Conservation (phyloP, 2,888 invertebrate species). For the Catocala sponsa region DNA sequence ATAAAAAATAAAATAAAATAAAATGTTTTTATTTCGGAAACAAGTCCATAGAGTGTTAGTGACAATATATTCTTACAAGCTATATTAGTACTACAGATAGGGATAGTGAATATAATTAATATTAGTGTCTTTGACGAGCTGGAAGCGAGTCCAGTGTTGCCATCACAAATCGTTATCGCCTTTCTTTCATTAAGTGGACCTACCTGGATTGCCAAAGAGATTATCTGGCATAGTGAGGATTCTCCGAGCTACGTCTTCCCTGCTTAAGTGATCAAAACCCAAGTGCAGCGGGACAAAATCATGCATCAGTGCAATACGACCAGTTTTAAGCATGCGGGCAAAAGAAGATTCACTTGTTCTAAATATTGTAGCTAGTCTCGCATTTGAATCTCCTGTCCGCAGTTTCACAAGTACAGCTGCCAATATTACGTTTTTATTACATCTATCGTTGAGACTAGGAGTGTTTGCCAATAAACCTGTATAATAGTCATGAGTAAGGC, state of each 20-base stretch:
- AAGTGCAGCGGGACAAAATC: conserved; percentile 5
- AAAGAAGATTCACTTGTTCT: background rate
- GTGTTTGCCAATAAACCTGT: background rate
- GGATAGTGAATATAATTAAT: too few species aligned
- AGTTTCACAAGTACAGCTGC: conserved; percentile 18
- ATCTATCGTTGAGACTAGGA: conserved; percentile 16
- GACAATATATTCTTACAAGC: too few species aligned
- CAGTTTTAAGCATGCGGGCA: background rate
- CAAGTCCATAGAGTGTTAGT: too few species aligned
- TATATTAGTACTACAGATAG: too few species aligned
- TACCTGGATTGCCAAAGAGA: too few species aligned
- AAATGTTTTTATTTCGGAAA: too few species aligned
- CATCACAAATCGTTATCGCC: background rate
- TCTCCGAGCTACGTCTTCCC: too few species aligned
- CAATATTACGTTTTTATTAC: background rate
- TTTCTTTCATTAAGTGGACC: too few species aligned
- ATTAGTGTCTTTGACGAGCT: too few species aligned
- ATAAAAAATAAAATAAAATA: too few species aligned
- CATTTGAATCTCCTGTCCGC: conserved; percentile 16
- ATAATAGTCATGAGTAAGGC: conserved; percentile 9
- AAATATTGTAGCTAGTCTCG: conserved; percentile 1
- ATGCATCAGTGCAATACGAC: background rate
- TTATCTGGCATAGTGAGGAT: too few species aligned
- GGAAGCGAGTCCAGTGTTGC: too few species aligned
- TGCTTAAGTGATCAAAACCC: conserved; percentile 1